Base-by-base conservation (phyloP, 2,113 vertebrate genomes). In the Benitochromis conjunctus region DNA sequence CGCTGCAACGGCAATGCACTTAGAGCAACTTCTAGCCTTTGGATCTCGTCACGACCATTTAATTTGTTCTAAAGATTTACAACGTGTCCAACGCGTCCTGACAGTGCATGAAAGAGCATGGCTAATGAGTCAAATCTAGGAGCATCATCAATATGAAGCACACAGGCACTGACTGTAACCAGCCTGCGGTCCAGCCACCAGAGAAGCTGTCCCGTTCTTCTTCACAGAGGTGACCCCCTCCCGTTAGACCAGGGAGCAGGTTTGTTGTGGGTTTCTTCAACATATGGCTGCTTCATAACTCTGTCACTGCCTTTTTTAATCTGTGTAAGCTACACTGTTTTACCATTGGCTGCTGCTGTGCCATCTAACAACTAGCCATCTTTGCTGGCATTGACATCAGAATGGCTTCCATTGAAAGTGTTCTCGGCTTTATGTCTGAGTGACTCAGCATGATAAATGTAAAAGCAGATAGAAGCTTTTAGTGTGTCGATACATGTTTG, bases 71-170 rank as follows among this genome's bases (percentile, higher is more conserved):
- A 55, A 55, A 80, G 79, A 54, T 85, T 82, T 21, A 43, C 31
- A 64, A 80, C 26, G 31, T 64, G 24, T 81, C 48, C 41, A 34
- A 55, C 64, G 77, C 78, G 82, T 86, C 88, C 54, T 88, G 81
- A 58, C 54, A 79, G 87, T 56, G 90, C 91, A 95, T 95, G 91
- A 93, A 86, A 82, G 74, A 83, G 92, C 93, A 94, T 94, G 93
- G 91, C 91, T 88, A 79, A 87, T 86, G 76, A 77, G 83, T 90
- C 8, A 77, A 53, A 41, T 69, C 85, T 62, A 92, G 74, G 86
- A 51, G 43, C 56, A 77, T 85, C 85, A 88, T 80, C 86, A 56
- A 77, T 89, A 83, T 76, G 80, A 82, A 86, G 80, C 83, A 86
- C 71, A 34, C 54, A 74, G 62, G 74, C 46, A 36, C 53, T 57